phyloP scores from a whole-genome alignment of 2,797 vertebrate species.

The Paratrypauchen microcephalus region DNA sequence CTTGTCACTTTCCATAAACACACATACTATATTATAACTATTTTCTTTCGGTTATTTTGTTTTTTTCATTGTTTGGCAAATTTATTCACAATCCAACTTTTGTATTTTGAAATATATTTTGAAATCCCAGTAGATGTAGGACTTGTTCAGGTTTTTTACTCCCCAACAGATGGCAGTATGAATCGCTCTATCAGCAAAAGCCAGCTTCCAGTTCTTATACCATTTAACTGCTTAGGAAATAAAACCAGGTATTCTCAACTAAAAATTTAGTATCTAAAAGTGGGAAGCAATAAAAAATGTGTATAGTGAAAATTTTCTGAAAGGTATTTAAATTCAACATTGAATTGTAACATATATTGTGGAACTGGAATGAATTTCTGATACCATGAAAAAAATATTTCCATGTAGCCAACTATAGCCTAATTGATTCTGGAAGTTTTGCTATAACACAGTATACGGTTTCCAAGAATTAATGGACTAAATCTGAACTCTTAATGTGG shows the following conservation, averaged over 20 bases:
- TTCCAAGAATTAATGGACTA: background rate
- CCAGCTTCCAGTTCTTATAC: slow-evolving; percentile 12
- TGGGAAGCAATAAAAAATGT: background rate
- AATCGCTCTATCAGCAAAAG: slow-evolving; percentile 45
- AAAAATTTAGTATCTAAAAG: background rate
- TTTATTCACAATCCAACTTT: slow-evolving; percentile 39
- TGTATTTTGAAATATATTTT: slow-evolving; percentile 28
- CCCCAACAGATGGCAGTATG: slow-evolving; percentile 77
- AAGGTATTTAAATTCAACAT: background rate
- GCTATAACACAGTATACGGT: background rate
- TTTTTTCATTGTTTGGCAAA: no score
- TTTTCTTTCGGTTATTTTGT: slow-evolving; percentile 34
- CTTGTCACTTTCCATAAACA: background rate
- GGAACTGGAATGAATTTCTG: background rate
- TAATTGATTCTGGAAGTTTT: background rate
- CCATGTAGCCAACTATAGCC: no score
- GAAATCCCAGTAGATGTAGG: slow-evolving; percentile 39
- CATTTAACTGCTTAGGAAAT: slow-evolving; percentile 1
- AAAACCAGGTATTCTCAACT: background rate
- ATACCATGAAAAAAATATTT: no score
- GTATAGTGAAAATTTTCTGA: background rate
- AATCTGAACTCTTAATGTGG: background rate
- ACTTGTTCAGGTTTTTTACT: slow-evolving; percentile 37
- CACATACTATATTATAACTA: background rate
- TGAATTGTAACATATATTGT: background rate